Conservation (phyloP, 1,140 invertebrate genomes). For the Tetramorium parvispinum region DNA sequence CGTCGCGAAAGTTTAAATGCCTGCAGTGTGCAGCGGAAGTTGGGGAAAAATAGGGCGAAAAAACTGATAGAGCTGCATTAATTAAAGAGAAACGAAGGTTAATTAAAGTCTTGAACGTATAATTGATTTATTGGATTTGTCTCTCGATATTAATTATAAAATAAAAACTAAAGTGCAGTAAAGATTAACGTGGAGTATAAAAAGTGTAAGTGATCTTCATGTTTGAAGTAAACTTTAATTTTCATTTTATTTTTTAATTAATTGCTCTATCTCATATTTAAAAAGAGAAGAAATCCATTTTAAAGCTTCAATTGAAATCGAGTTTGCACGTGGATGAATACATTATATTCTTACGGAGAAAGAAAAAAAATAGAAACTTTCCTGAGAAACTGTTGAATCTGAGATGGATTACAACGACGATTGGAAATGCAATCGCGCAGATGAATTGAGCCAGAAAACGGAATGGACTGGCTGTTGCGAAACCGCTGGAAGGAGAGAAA, state of each 20-base stretch:
- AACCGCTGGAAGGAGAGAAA: background rate
- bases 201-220: background rate
- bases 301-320: background rate
- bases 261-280: background rate
- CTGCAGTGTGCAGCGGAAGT: background rate
- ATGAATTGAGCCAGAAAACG: conserved; percentile 43
- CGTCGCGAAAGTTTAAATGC: background rate
- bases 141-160: background rate
- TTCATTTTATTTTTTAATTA: background rate
- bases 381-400: background rate
- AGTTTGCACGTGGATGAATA: background rate
- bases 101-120: background rate
- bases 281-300: background rate
- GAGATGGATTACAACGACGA: background rate
- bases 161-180: background rate
- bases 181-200: background rate
- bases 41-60: background rate
- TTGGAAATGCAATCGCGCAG: conserved; percentile 23
- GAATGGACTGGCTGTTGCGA: conserved; percentile 40
- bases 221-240: background rate
- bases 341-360: background rate
- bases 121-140: background rate
- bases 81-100: background rate
- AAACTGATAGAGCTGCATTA: background rate
- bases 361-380: background rate